Percentiles rank a stretch among this genome's conserved stretches.
phyloP scores from a whole-genome alignment of 2,797 vertebrate species.

The Muraenolepis orangiensis region DNA sequence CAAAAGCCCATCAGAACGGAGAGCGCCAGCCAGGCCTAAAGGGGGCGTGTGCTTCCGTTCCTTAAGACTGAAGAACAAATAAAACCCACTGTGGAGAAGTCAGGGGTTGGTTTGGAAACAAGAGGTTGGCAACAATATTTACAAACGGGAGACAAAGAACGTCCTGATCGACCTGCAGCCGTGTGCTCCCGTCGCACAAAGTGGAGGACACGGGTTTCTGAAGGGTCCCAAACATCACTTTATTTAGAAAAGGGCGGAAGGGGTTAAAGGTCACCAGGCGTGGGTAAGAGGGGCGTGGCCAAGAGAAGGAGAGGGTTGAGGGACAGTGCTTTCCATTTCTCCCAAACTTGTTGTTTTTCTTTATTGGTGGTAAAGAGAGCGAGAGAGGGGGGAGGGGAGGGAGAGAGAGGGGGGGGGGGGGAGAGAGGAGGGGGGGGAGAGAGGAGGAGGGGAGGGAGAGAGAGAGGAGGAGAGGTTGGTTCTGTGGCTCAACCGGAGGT shows the following conservation, averaged over 20 bases:
- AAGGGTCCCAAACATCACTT: background rate
- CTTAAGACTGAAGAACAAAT: slow-evolving; percentile 27
- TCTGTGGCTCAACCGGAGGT: slow-evolving; percentile 2
- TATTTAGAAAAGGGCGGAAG: background rate
- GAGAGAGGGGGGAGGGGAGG: slow-evolving; percentile 22
- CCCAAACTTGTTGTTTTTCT: slow-evolving; percentile 1
- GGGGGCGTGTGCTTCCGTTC: background rate
- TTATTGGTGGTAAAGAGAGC: background rate
- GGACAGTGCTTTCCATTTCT: background rate
- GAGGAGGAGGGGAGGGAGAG: background rate
- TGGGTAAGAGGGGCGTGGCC: background rate
- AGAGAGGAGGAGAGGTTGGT: background rate
- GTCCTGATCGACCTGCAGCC: background rate
- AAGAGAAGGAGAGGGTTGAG: background rate
- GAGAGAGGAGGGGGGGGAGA: background rate
- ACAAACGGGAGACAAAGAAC: slow-evolving; percentile 62
- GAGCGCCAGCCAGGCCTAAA: background rate
- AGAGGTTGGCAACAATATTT: slow-evolving; percentile 65
- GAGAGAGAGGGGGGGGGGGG: background rate
- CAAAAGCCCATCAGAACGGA: background rate
- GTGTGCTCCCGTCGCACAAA: background rate
- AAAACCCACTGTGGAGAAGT: slow-evolving; percentile 37
- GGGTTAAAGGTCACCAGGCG: background rate
- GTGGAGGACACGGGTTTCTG: background rate
- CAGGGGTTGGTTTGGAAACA: slow-evolving; percentile 49